Evolutionary conservation across 2,888 invertebrate genomes (phyloP).

Genomic region (Megalurothrips usitatus): DNA sequence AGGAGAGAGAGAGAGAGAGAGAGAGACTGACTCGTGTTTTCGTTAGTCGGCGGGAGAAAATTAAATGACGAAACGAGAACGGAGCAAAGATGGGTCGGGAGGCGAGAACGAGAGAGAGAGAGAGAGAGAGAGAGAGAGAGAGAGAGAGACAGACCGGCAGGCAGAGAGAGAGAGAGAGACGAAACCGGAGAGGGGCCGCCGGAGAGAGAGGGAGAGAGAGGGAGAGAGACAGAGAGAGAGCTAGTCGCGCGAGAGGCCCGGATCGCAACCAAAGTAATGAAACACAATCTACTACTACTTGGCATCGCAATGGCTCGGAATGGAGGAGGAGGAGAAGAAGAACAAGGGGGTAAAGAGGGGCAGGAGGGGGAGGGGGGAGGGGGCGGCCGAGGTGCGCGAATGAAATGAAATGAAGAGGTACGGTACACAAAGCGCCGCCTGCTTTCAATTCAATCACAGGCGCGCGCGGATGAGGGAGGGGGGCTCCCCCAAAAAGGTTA

Average conservation of each 20-base stretch:
- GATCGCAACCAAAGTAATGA: conserved; percentile 1
- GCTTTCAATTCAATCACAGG: background rate
- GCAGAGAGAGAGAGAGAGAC: background rate
- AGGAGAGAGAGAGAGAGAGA: too few species aligned
- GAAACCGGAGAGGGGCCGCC: background rate
- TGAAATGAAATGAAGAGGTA: background rate
- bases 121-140: background rate
- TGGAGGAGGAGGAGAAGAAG: background rate
- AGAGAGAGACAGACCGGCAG: background rate
- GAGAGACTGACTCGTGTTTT: too few species aligned
- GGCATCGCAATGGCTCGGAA: background rate
- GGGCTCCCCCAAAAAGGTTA: background rate
- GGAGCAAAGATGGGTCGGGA: too few species aligned
- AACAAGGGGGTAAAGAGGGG: background rate
- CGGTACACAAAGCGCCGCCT: background rate
- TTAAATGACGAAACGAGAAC: too few species aligned
- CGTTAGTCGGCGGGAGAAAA: too few species aligned
- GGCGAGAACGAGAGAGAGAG: background rate
- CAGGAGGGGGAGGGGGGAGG: background rate
- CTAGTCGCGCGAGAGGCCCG: conserved; percentile 32
- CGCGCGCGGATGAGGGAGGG: background rate
- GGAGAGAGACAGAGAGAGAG: background rate
- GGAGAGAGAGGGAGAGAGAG: background rate
- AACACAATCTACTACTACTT: background rate
- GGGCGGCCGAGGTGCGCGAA: background rate